A percentile compares a stretch with the other conserved stretches of the same genome.
Conservation (phyloP, 2,888 invertebrate species). For the Baccha elongata region DNA sequence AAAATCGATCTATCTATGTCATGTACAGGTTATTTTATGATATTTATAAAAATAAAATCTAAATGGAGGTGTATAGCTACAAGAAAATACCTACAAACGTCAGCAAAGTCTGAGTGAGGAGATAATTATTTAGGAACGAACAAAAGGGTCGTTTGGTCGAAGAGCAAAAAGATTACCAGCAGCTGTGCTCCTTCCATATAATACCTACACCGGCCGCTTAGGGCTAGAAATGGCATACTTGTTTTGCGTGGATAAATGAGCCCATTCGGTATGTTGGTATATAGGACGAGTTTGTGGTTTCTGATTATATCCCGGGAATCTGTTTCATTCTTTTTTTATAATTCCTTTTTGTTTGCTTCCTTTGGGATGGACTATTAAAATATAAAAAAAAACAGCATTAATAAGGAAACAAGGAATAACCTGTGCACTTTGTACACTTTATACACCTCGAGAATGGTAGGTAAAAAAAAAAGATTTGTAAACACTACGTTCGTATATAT, state of each 20-base stretch:
- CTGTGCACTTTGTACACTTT: conserved; percentile 61
- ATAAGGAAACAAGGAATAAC: conserved; percentile 54
- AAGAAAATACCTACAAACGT: conserved; percentile 22
- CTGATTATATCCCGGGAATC: conserved; percentile 65
- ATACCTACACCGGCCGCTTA: neutral
- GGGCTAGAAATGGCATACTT: conserved; percentile 56
- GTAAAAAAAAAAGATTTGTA: conserved; percentile 40
- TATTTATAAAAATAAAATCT: conserved; percentile 16
- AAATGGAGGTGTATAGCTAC: neutral
- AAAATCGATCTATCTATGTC: conserved; percentile 9
- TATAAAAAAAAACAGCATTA: conserved; percentile 9
- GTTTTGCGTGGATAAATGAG: conserved; percentile 51
- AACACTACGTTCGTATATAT: conserved; percentile 24
- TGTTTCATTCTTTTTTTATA: conserved; percentile 30
- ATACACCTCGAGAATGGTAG: conserved; percentile 21
- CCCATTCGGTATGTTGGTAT: conserved; percentile 57
- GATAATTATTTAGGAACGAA: conserved; percentile 60
- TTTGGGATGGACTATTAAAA: conserved; percentile 27
- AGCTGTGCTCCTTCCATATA: conserved; percentile 34
- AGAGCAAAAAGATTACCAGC: conserved; percentile 44
- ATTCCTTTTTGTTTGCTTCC: conserved; percentile 57
- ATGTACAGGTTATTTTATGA: conserved; percentile 19
- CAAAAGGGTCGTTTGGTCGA: conserved; percentile 64
- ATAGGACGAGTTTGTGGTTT: conserved; percentile 69
- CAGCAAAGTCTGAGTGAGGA: conserved; percentile 30